phyloP scores from a whole-genome alignment of 2,797 vertebrate genomes.

The Chaetodon trifasciatus region DNA sequence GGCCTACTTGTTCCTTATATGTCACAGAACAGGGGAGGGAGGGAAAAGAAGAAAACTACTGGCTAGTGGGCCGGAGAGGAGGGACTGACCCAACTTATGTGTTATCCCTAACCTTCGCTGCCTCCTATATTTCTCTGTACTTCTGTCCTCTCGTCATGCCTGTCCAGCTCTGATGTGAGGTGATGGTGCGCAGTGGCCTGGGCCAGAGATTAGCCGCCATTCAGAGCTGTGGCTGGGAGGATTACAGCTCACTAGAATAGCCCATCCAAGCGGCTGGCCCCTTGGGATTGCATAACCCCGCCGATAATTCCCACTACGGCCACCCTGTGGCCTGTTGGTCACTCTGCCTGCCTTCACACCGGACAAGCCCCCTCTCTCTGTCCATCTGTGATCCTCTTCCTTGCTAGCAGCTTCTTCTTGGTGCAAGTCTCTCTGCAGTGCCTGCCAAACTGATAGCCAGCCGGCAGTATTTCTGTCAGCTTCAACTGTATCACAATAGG shows the following conservation, averaged over 20 bases:
- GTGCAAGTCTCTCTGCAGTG: conserved; percentile 8
- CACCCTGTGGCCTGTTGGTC: conserved; percentile 44
- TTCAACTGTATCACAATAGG: conserved; percentile 47
- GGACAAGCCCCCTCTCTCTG: conserved; percentile 12
- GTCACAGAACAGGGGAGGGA: conserved; percentile 12
- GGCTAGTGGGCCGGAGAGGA: conserved; percentile 17
- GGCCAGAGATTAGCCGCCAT: conserved; percentile 79
- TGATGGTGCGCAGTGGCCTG: conserved; percentile 72
- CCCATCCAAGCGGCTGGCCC: conserved; percentile 45
- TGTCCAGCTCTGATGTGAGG: conserved; percentile 71
- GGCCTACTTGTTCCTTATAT: conserved; percentile 43
- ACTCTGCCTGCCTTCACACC: conserved; percentile 36
- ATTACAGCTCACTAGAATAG: conserved; percentile 78
- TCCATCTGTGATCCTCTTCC: conserved; percentile 19
- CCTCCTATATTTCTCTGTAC: conserved; percentile 40
- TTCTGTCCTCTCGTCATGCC: conserved; percentile 52
- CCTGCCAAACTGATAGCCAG: conserved; percentile 27
- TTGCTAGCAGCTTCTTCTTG: conserved; percentile 30
- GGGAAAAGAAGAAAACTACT: background rate
- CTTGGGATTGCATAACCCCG: conserved; percentile 70
- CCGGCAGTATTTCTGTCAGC: conserved; percentile 40
- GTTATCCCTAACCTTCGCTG: conserved; percentile 20
- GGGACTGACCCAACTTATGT: conserved; percentile 44
- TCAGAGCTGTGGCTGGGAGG: conserved; percentile 68
- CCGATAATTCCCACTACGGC: conserved; percentile 61